A percentile compares a stretch with the other conserved stretches of the same genome.
Conservation (phyloP, 2,888 invertebrate genomes). For the Ceratothoa steindachneri region DNA sequence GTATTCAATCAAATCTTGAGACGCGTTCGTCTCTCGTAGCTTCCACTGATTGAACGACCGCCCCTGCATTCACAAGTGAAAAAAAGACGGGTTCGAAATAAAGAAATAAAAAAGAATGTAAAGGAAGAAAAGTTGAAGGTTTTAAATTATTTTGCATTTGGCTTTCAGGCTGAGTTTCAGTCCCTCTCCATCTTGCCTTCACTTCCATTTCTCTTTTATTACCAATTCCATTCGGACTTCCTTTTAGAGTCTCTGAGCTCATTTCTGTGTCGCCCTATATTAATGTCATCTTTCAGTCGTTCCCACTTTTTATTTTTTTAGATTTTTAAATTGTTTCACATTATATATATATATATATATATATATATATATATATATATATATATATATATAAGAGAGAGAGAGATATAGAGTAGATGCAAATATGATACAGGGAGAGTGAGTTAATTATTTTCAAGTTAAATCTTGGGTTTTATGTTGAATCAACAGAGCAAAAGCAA, state of each 20-base stretch:
- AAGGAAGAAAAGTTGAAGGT: background rate
- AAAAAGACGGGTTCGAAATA: too few relatives aligned
- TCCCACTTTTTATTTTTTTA: background rate
- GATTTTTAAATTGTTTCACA: background rate
- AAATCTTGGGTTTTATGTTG: too few relatives aligned
- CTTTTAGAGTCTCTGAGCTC: background rate
- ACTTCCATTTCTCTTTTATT: background rate
- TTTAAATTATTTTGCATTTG: background rate
- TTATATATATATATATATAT: conserved; percentile 15
- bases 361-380: conserved; percentile 15
- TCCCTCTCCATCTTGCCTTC: background rate
- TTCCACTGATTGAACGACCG: too few relatives aligned
- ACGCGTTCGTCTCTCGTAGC: too few relatives aligned
- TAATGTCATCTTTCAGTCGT: background rate
- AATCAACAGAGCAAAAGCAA: too few relatives aligned
- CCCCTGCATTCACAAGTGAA: too few relatives aligned
- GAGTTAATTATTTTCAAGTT: too few relatives aligned
- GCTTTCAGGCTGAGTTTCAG: background rate
- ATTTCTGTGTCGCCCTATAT: background rate
- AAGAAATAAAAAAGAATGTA: too few relatives aligned
- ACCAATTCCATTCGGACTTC: background rate
- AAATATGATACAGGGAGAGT: too few relatives aligned
- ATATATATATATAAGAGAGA: conserved; percentile 10
- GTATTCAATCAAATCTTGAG: too few relatives aligned
- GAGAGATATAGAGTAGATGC: too few relatives aligned